Evolutionary conservation across 2,888 invertebrate species (phyloP).

Genomic region (Cotesia congregata): DNA sequence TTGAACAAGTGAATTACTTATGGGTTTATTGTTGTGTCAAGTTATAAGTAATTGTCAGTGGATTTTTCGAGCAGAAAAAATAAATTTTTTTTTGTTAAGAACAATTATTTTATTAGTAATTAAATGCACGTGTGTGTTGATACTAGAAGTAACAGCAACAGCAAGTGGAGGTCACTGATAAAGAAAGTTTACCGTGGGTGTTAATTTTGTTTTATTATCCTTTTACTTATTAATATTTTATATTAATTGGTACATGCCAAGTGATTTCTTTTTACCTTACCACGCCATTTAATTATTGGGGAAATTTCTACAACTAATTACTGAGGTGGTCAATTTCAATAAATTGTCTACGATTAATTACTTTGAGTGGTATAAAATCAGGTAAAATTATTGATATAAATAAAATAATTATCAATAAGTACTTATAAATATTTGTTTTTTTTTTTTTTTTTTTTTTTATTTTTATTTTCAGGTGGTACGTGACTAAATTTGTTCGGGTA

Average conservation of each 20-base stretch:
- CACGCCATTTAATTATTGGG: slow-evolving; percentile 22
- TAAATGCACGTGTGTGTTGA: too few species aligned
- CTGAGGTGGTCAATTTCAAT: background rate
- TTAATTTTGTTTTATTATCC: background rate
- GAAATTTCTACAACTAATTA: slow-evolving; percentile 4
- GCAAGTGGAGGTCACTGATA: too few species aligned
- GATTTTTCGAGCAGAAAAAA: background rate
- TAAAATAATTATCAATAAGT: background rate
- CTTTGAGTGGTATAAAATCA: background rate
- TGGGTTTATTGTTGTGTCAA: background rate
- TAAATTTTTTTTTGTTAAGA: too few species aligned
- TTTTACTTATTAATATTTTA: background rate
- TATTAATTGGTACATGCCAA: background rate
- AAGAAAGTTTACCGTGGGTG: too few species aligned
- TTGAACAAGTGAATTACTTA: background rate
- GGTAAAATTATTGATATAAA: background rate
- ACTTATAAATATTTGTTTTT: background rate
- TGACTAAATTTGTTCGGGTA: background rate
- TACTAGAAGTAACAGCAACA: too few species aligned
- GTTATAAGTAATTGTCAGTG: background rate
- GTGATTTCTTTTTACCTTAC: slow-evolving; percentile 11
- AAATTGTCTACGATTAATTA: background rate
- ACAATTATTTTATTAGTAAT: too few species aligned
- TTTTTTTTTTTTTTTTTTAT: too few species aligned
- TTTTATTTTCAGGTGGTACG: background rate